A percentile compares a stretch with the other conserved stretches of the same genome.
Conservation (phyloP, 2,888 invertebrate species). For the Phrixothrix hirtus region DNA sequence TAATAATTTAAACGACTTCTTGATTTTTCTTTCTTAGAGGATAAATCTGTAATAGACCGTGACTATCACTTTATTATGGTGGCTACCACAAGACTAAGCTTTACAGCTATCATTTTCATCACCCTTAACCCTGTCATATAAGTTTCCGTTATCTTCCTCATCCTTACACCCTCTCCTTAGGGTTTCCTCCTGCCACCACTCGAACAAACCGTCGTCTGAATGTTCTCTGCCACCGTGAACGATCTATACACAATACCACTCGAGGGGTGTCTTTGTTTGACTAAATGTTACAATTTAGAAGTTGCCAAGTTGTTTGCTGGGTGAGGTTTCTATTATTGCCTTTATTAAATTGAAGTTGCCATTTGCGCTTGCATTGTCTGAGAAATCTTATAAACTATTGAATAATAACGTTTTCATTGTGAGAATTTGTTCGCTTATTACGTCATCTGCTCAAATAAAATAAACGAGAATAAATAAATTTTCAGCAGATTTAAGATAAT, state of each 20-base stretch:
- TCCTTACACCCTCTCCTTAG: conserved; percentile 32
- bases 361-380: conserved; percentile 55
- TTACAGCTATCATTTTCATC: conserved; percentile 56
- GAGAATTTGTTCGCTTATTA: conserved; percentile 35
- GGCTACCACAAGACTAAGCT: conserved; percentile 50
- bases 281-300: conserved; percentile 57
- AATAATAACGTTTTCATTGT: conserved; percentile 51
- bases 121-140: conserved; percentile 59
- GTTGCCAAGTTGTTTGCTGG: conserved; percentile 55
- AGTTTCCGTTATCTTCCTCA: conserved; percentile 54
- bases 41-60: conserved; percentile 33
- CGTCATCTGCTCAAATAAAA: conserved; percentile 20
- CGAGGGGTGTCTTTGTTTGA: conserved; percentile 54
- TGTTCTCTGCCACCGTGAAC: conserved; percentile 40
- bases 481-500: conserved; percentile 1
- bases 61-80: conserved; percentile 52
- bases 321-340: conserved; percentile 56
- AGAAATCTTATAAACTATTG: conserved; percentile 56
- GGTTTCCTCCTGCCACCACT: conserved; percentile 30
- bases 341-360: conserved; percentile 56
- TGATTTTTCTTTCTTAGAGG: conserved; percentile 10
- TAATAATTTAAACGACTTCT: not conserved
- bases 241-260: conserved; percentile 49
- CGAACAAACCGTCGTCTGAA: conserved; percentile 32
- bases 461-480: conserved; percentile 13